phyloP scores from a whole-genome alignment of 2,113 vertebrate genomes.

The Oryzias javanicus region DNA sequence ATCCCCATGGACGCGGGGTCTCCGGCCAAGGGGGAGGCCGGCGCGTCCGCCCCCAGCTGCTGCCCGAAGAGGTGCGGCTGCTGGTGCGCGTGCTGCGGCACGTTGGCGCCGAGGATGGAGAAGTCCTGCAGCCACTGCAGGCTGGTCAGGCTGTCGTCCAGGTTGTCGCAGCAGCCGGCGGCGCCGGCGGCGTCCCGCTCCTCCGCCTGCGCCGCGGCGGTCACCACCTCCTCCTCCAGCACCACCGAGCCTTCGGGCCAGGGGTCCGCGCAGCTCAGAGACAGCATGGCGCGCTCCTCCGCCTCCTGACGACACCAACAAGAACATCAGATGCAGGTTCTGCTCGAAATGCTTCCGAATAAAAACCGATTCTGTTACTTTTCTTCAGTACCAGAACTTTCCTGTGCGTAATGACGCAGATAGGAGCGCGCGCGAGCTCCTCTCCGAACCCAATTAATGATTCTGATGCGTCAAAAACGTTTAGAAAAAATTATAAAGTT shows the following conservation, averaged over 20 bases:
- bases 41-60: slow-evolving; percentile 75
- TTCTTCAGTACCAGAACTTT: slow-evolving; percentile 9
- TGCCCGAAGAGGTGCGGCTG: slow-evolving; percentile 75
- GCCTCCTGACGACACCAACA: slow-evolving; percentile 45
- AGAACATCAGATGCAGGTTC: slow-evolving; percentile 5
- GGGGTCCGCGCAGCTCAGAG: slow-evolving; percentile 69
- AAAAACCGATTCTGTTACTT: too few species aligned
- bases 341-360: too few species aligned
- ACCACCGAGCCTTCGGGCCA: slow-evolving; percentile 76
- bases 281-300: slow-evolving; percentile 67
- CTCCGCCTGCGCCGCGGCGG: slow-evolving; percentile 68
- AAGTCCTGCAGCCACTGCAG: slow-evolving; percentile 96
- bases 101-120: slow-evolving; percentile 81
- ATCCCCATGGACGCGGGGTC: slow-evolving; percentile 87
- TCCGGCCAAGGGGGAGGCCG: slow-evolving; percentile 85
- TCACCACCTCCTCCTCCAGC: slow-evolving; percentile 72
- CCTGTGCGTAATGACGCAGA: slow-evolving; percentile 4
- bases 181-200: slow-evolving; percentile 65
- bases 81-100: slow-evolving; percentile 64
- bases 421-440: neutral
- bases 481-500: too few species aligned
- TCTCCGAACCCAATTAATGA: neutral
- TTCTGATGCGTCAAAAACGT: neutral
- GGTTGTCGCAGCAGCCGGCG: slow-evolving; percentile 50
- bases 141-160: slow-evolving; percentile 94